Conservation (phyloP, 2,797 vertebrate species). For the Mycteria americana region DNA sequence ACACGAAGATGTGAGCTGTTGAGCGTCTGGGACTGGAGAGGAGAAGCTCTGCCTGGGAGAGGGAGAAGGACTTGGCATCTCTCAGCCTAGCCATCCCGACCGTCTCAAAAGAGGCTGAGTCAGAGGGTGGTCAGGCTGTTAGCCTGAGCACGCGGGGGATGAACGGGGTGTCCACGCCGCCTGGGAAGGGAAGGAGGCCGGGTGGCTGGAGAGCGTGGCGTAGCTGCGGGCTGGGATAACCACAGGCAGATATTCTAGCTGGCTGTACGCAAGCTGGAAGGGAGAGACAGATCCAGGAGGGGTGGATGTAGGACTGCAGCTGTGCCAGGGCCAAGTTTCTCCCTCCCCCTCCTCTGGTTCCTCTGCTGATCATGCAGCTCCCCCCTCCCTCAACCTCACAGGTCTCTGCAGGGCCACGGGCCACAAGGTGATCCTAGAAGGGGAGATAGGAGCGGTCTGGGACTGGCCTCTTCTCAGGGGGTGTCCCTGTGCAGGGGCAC, state of each 20-base stretch:
- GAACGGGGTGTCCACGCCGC: accelerated
- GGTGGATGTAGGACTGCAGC: neutral
- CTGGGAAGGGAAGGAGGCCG: neutral
- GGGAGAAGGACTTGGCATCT: neutral
- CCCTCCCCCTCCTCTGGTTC: neutral
- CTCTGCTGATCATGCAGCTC: neutral
- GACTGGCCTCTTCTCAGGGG: neutral
- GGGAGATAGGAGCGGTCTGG: neutral
- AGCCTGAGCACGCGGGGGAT: neutral
- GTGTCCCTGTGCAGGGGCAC: neutral
- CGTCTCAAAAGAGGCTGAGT: neutral
- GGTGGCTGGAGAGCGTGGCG: neutral
- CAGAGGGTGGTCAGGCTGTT: neutral
- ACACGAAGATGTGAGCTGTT: neutral
- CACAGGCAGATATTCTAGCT: neutral
- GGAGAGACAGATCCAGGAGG: neutral
- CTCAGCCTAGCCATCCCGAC: neutral
- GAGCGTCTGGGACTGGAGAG: neutral
- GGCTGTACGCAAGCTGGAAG: neutral
- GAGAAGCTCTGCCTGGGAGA: neutral
- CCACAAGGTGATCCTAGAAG: neutral
- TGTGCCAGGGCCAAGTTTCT: neutral
- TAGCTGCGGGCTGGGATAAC: neutral
- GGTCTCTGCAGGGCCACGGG: neutral
- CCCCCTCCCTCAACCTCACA: neutral